Evolutionary conservation across 2,888 invertebrate species (phyloP).

Genomic region (Megamerina dolium): DNA sequence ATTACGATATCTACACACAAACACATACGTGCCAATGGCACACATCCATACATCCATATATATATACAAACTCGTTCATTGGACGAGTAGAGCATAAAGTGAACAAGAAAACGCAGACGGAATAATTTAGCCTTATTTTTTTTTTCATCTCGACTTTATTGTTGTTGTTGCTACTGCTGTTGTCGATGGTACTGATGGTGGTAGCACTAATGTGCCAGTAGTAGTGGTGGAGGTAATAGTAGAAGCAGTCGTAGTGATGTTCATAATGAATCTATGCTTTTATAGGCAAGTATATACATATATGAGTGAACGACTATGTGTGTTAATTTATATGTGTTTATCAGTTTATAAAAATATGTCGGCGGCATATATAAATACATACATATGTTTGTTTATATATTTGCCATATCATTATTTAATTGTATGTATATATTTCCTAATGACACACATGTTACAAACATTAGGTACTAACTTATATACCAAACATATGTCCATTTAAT

Average conservation of each 20-base stretch:
- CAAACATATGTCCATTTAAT: too few species aligned
- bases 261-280: too few species aligned
- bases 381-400: too few species aligned
- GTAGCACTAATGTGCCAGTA: too few species aligned
- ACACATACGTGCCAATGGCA: not conserved
- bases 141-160: not conserved
- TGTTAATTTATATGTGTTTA: conserved; percentile 4
- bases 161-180: conserved; percentile 6
- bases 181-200: not conserved
- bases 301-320: not conserved
- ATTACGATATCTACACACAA: conserved; percentile 30
- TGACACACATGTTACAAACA: too few species aligned
- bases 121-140: not conserved
- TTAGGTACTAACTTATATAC: too few species aligned
- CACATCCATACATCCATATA: not conserved
- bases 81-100: not conserved
- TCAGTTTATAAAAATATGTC: not conserved
- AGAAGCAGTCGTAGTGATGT: too few species aligned
- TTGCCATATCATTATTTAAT: too few species aligned
- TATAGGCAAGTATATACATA: conserved; percentile 1
- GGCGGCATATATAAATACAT: too few species aligned
- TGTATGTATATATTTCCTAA: too few species aligned
- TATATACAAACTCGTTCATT: not conserved
- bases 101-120: too few species aligned
- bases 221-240: too few species aligned